phyloP scores from a whole-genome alignment of 1,140 invertebrate species.

The Hycleus phaleratus region DNA sequence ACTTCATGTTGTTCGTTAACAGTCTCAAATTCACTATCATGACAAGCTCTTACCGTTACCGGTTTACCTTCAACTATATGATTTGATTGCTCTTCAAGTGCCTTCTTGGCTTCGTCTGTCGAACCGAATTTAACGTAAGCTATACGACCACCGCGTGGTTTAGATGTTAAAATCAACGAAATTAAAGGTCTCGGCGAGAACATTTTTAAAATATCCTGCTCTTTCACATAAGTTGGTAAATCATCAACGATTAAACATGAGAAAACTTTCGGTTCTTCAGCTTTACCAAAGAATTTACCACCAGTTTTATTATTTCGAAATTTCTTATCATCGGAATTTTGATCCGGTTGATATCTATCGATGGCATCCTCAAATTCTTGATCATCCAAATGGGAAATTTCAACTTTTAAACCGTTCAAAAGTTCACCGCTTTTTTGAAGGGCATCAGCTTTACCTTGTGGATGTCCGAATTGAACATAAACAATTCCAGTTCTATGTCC shows the following conservation, averaged over 20 bases:
- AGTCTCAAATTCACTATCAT: conserved; percentile 46
- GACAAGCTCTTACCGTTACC: conserved; percentile 46
- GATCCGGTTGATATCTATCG: conserved; percentile 50
- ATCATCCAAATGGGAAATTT: conserved; percentile 54
- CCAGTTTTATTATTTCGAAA: conserved; percentile 16
- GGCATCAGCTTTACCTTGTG: conserved; percentile 61
- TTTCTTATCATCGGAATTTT: conserved; percentile 19
- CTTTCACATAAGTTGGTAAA: conserved; percentile 64
- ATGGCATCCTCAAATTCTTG: conserved; percentile 56
- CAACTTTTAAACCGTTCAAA: conserved; percentile 54
- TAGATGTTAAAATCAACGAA: conserved; percentile 57
- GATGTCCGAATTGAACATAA: conserved; percentile 66
- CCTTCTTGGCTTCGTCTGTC: conserved; percentile 56
- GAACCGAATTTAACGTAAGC: conserved; percentile 69
- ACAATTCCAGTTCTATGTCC: conserved; percentile 72
- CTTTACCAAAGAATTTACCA: conserved; percentile 37
- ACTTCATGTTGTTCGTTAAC: conserved; percentile 40
- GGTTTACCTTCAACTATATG: conserved; percentile 51
- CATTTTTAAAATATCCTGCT: conserved; percentile 68
- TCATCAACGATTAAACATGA: conserved; percentile 58
- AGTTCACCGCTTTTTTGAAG: conserved; percentile 51
- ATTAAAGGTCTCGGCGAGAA: conserved; percentile 65
- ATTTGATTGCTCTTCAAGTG: conserved; percentile 46
- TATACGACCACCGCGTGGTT: conserved; percentile 47
- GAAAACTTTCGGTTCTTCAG: conserved; percentile 34